Conservation (phyloP, 2,888 invertebrate species). For the Phragmatobia fuliginosa region DNA sequence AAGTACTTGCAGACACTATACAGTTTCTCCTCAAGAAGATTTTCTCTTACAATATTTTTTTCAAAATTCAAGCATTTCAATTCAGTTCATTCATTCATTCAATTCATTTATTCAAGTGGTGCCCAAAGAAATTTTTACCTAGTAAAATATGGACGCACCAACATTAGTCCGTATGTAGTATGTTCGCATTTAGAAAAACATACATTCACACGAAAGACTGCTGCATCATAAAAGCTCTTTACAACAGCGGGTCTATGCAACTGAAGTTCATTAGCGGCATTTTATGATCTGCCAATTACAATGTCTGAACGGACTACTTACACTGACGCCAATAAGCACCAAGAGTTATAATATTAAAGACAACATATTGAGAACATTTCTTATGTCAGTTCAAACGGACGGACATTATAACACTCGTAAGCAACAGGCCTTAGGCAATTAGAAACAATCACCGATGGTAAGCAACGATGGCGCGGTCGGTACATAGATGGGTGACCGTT, state of each 20-base stretch:
- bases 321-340: constrained; percentile 8
- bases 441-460: no score
- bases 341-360: neutral
- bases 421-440: no score
- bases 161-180: no score
- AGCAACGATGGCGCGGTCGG: no score
- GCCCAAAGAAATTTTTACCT: no score
- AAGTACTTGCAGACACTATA: neutral
- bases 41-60: neutral
- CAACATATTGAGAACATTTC: neutral
- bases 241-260: constrained; percentile 13
- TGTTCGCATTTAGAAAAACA: neutral
- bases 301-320: constrained; percentile 3
- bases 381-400: no score
- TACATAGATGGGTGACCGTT: no score
- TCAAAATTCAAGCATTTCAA: no score
- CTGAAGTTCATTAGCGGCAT: constrained; percentile 12
- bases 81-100: no score
- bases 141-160: no score
- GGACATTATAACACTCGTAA: no score
- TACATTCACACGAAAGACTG: neutral
- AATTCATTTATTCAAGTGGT: no score
- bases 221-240: constrained; percentile 8
- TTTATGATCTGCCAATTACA: constrained; percentile 25
- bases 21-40: neutral